Evolutionary conservation across 2,113 vertebrate genomes (phyloP).

Genomic region (Caretta caretta): DNA sequence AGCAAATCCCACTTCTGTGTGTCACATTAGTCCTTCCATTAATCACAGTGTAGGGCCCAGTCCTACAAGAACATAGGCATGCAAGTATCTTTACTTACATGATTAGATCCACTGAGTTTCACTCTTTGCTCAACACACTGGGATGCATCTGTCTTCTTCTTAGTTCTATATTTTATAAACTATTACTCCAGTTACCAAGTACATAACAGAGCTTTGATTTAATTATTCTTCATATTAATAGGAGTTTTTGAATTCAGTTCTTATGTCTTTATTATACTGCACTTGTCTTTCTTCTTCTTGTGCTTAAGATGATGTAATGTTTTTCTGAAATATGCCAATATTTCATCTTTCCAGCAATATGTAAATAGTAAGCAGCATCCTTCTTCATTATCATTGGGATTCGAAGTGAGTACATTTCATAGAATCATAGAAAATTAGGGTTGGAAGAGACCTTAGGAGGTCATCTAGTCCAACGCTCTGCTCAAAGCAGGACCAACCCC

Average conservation of each 20-base stretch:
- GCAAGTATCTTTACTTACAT: neutral
- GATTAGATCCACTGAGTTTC: neutral
- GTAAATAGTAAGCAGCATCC: neutral
- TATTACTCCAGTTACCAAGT: neutral
- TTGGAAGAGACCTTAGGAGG: too few relatives aligned
- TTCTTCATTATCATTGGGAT: conserved; percentile 6
- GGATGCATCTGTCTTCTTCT: neutral
- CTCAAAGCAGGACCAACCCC: too few relatives aligned
- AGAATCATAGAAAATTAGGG: too few relatives aligned
- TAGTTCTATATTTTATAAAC: neutral
- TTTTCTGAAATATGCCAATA: neutral
- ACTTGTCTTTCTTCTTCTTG: neutral
- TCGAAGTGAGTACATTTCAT: neutral
- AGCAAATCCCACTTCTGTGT: neutral
- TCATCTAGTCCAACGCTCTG: too few relatives aligned
- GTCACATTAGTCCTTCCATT: neutral
- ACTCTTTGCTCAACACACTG: neutral
- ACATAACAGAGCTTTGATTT: neutral
- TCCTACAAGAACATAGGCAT: neutral
- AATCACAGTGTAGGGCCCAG: neutral
- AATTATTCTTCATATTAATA: neutral
- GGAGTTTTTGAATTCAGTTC: neutral
- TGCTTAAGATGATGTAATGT: neutral
- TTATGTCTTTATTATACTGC: neutral
- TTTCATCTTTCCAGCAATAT: neutral